Percentiles rank a stretch among this genome's conserved stretches.
Conservation (phyloP, 2,797 vertebrate species). For the Cossypha heuglini region DNA sequence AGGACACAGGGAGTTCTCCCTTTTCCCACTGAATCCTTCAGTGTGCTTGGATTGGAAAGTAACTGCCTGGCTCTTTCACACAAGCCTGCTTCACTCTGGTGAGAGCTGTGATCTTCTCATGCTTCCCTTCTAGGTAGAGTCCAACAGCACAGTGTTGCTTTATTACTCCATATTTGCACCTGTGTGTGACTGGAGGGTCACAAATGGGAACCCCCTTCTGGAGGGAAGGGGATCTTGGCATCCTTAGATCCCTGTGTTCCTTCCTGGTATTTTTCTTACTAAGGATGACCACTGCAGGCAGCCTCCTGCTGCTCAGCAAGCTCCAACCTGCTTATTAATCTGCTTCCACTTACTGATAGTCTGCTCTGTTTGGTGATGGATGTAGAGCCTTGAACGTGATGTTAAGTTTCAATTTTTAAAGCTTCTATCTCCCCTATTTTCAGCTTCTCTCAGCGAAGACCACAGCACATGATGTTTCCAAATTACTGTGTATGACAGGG, state of each 20-base stretch:
- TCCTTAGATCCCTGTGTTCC: neutral
- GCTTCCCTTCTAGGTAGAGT: neutral
- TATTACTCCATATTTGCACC: rapidly evolving
- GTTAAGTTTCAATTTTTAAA: neutral
- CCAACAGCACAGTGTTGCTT: rapidly evolving
- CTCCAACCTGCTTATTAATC: neutral
- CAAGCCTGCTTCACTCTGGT: neutral
- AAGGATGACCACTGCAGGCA: neutral
- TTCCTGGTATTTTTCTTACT: neutral
- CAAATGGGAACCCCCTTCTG: neutral
- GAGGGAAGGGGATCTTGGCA: neutral
- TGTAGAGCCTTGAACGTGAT: neutral
- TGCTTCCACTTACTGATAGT: neutral
- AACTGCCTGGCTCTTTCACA: neutral
- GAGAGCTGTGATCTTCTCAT: neutral
- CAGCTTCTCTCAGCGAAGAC: neutral
- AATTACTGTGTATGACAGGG: neutral
- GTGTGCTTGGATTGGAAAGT: neutral
- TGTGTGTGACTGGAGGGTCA: neutral
- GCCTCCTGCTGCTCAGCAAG: neutral
- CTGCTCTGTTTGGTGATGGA: neutral
- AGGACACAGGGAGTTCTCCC: neutral
- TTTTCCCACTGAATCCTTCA: neutral
- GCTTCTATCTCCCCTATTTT: neutral
- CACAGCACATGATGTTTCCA: neutral